These are phyloP conservation scores for Gulo gulo DNA, from an alignment of 2,113 vertebrate genomes.

Conservation along the genomic window DNA sequence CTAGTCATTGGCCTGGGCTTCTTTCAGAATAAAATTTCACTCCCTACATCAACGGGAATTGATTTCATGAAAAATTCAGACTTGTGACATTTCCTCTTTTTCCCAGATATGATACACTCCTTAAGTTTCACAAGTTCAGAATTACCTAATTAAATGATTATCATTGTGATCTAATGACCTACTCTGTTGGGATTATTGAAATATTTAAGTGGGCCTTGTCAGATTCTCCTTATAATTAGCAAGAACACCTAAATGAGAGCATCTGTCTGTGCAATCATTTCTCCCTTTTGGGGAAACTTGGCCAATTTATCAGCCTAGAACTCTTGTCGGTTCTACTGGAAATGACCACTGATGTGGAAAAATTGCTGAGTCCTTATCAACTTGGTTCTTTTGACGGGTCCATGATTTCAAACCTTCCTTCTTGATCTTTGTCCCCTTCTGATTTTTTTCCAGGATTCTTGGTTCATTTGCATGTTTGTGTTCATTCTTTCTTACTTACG, in stretches of 20 bases:
- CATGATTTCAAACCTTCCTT: background rate
- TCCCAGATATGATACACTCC: background rate
- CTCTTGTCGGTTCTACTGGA: background rate
- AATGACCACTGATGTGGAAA: background rate
- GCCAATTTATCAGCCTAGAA: background rate
- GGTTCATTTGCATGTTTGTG: background rate
- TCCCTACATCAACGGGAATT: background rate
- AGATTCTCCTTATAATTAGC: background rate
- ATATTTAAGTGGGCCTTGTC: background rate
- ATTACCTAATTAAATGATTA: background rate
- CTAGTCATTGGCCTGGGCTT: background rate
- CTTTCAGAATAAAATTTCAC: background rate
- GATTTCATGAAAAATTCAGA: background rate
- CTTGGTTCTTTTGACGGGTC: background rate
- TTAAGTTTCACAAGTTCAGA: background rate
- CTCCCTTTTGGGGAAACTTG: background rate
- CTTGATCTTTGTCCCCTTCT: background rate
- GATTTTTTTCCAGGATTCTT: background rate
- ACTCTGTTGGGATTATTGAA: background rate
- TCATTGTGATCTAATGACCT: background rate
- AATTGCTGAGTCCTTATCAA: background rate
- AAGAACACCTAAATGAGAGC: background rate
- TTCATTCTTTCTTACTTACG: background rate
- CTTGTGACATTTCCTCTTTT: background rate
- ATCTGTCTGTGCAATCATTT: fast-evolving